Evolutionary conservation across 1,140 invertebrate genomes (phyloP).

Genomic region (Pseudomyrmex sp.): DNA sequence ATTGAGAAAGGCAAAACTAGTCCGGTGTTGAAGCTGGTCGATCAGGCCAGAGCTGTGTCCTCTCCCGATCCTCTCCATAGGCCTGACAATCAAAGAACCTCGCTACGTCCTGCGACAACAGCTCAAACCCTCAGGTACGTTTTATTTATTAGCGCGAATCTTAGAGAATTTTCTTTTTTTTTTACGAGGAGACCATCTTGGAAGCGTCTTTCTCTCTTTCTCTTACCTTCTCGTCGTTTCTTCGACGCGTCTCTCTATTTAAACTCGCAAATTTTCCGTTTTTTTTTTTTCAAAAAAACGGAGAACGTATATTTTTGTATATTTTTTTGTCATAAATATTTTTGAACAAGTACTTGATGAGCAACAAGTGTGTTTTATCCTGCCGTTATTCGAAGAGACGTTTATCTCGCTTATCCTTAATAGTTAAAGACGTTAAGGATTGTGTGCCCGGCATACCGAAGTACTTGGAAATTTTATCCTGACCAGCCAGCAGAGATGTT

Average conservation of each 20-base stretch:
- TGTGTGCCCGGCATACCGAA: constrained; percentile 33
- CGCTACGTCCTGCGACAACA: constrained; percentile 79
- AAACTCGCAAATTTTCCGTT: not conserved
- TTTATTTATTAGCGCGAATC: constrained; percentile 58
- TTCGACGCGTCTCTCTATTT: not conserved
- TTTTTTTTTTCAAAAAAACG: not conserved
- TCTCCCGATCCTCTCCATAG: constrained; percentile 86
- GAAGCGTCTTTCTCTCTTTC: constrained; percentile 23
- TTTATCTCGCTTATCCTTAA: constrained; percentile 21
- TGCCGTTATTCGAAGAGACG: constrained; percentile 43
- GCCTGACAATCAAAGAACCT: constrained; percentile 82
- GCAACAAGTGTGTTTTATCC: not conserved
- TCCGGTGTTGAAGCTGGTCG: constrained; percentile 79
- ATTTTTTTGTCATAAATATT: constrained; percentile 29
- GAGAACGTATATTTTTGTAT: not conserved
- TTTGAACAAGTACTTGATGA: constrained; percentile 4
- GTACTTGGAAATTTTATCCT: constrained; percentile 41
- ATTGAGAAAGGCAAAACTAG: constrained; percentile 81
- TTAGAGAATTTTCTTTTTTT: constrained; percentile 2
- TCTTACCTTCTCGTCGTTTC: constrained; percentile 1
- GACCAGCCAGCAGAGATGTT: constrained; percentile 29
- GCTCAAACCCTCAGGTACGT: constrained; percentile 84
- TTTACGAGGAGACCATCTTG: constrained; percentile 1
- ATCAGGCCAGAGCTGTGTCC: constrained; percentile 85
- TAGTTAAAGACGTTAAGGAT: constrained; percentile 26